A percentile compares a stretch with the other conserved stretches of the same genome.
phyloP scores from a whole-genome alignment of 2,113 vertebrate genomes.

The Hippoglossus stenolepis region DNA sequence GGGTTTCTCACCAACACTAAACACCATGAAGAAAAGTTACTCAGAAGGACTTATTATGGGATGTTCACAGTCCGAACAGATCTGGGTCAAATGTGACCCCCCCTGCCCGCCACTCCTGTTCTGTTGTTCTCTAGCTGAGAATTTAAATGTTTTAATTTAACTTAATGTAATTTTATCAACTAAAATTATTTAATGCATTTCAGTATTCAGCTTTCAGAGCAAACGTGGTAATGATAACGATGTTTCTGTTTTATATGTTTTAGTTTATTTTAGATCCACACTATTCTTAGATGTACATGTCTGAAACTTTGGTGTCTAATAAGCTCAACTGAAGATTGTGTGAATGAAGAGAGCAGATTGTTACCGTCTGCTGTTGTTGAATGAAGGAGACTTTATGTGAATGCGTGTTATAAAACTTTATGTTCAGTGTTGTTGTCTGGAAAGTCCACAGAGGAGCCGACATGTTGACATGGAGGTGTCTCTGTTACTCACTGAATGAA shows the following conservation, averaged over 20 bases:
- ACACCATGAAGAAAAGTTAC: too few species aligned
- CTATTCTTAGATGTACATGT: not conserved
- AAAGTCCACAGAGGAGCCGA: too few species aligned
- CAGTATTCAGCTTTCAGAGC: slow-evolving; percentile 68
- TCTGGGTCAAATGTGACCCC: not conserved
- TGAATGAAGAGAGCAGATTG: slow-evolving; percentile 13
- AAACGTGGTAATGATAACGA: slow-evolving; percentile 6
- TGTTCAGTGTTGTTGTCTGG: too few species aligned
- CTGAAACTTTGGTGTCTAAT: not conserved
- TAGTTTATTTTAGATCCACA: not conserved
- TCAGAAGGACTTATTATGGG: not conserved
- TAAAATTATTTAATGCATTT: slow-evolving; percentile 59
- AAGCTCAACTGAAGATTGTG: slow-evolving; percentile 27
- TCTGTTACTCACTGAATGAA: too few species aligned
- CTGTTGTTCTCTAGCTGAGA: not conserved
- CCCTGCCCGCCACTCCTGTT: not conserved
- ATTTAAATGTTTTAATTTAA: slow-evolving; percentile 56
- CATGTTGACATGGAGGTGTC: too few species aligned
- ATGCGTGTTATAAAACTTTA: too few species aligned
- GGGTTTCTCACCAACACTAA: too few species aligned
- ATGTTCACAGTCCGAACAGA: not conserved
- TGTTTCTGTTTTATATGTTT: slow-evolving; percentile 1
- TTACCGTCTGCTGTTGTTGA: too few species aligned
- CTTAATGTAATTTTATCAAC: slow-evolving; percentile 41
- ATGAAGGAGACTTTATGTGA: too few species aligned